Conservation (phyloP, 2,797 vertebrate species). For the Cottoperca gobio region DNA sequence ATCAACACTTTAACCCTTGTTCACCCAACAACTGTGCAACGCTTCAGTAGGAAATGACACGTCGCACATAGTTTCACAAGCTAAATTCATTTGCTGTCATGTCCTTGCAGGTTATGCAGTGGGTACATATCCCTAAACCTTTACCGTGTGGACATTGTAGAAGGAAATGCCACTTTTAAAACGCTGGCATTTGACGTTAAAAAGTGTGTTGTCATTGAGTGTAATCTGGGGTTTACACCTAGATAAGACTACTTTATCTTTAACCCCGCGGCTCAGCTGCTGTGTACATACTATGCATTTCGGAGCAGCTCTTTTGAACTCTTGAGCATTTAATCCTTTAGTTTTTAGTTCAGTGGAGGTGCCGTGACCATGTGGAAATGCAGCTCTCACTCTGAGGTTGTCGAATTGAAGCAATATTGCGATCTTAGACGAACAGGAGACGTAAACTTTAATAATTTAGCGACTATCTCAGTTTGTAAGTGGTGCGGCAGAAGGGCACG, state of each 20-base stretch:
- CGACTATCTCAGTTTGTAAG: background rate
- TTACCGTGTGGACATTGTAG: background rate
- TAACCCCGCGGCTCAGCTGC: background rate
- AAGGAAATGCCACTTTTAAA: background rate
- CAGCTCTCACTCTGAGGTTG: background rate
- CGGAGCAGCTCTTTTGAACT: slow-evolving; percentile 27
- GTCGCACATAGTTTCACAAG: background rate
- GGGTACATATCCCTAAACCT: background rate
- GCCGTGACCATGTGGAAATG: slow-evolving; percentile 8
- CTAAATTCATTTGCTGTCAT: background rate
- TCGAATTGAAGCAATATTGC: background rate
- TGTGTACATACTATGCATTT: slow-evolving; percentile 10
- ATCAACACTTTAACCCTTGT: slow-evolving; percentile 22
- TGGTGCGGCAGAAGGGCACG: background rate
- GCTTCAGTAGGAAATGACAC: background rate
- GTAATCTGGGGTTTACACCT: background rate
- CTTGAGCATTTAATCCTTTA: slow-evolving; percentile 26
- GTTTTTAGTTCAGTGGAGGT: slow-evolving; percentile 21
- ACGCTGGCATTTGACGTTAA: background rate
- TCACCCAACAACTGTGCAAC: background rate
- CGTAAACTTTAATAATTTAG: background rate
- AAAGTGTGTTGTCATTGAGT: background rate
- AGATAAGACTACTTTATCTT: background rate
- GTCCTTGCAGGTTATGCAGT: background rate
- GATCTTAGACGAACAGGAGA: background rate